A percentile compares a stretch with the other conserved stretches of the same genome.
Evolutionary conservation across 2,113 vertebrate genomes (phyloP).

Genomic region (Tragelaphus scriptus): DNA sequence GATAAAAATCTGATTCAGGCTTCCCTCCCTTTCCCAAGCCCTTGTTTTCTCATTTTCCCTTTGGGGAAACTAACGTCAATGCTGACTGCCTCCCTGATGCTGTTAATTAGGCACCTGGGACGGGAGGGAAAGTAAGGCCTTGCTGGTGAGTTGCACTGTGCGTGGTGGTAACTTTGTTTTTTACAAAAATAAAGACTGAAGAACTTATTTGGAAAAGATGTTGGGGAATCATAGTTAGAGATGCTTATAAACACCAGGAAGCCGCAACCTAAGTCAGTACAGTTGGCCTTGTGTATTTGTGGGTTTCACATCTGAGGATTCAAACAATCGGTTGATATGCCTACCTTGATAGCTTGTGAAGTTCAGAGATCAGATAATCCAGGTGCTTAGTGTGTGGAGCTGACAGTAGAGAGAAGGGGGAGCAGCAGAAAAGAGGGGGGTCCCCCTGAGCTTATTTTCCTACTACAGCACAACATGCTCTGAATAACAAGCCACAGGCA

Average conservation of each 20-base stretch:
- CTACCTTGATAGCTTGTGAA: not conserved
- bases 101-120: not conserved
- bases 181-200: conserved; percentile 68
- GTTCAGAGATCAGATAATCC: not conserved
- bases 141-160: not conserved
- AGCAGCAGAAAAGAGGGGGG: not conserved
- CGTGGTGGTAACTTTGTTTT: conserved; percentile 19
- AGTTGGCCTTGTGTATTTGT: not conserved
- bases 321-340: not conserved
- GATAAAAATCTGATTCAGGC: not conserved
- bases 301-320: not conserved
- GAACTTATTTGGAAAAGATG: conserved; percentile 28
- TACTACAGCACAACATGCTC: not conserved
- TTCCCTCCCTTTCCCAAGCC: not conserved
- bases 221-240: not conserved
- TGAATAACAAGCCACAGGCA: not conserved
- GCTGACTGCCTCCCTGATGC: not conserved
- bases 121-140: not conserved
- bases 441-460: not conserved
- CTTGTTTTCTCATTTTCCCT: not conserved
- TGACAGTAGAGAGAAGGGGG: too few species aligned
- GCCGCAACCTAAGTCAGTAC: not conserved
- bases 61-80: not conserved
- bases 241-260: not conserved
- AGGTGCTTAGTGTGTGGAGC: not conserved